These are phyloP conservation scores for Parelbella ahira DNA, from an alignment of 2,888 invertebrate species.

Conservation along the genomic window DNA sequence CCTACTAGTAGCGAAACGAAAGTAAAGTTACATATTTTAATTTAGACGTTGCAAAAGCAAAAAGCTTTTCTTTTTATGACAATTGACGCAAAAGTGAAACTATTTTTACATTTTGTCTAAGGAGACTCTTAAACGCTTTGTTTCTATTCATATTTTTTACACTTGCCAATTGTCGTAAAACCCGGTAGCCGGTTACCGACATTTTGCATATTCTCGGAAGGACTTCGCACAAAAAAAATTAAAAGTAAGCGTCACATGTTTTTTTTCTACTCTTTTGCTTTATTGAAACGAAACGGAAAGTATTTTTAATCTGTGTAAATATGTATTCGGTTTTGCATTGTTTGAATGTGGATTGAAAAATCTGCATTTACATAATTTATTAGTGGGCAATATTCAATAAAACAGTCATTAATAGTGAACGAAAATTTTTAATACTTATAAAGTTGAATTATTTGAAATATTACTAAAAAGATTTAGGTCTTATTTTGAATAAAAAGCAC, in stretches of 20 bases:
- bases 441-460: no score
- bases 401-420: no score
- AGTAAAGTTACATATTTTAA: constrained; percentile 7
- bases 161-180: constrained; percentile 27
- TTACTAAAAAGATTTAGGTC: no score
- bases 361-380: no score
- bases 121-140: constrained; percentile 3
- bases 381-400: background rate
- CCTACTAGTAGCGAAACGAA: constrained; percentile 1
- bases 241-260: constrained; percentile 46
- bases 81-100: constrained; percentile 18
- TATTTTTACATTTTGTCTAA: constrained; percentile 13
- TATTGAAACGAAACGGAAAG: constrained; percentile 42
- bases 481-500: no score
- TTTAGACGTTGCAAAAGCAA: no score
- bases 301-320: constrained; percentile 29
- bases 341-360: no score
- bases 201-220: constrained; percentile 53
- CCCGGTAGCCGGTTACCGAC: constrained; percentile 43
- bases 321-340: background rate
- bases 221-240: constrained; percentile 56
- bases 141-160: constrained; percentile 22
- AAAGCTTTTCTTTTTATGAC: background rate
- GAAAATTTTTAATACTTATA: no score
- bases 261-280: constrained; percentile 36